Percentiles rank a stretch among this genome's conserved stretches.
Evolutionary conservation across 2,113 vertebrate species (phyloP).

Genomic region (Sebastes fasciatus): DNA sequence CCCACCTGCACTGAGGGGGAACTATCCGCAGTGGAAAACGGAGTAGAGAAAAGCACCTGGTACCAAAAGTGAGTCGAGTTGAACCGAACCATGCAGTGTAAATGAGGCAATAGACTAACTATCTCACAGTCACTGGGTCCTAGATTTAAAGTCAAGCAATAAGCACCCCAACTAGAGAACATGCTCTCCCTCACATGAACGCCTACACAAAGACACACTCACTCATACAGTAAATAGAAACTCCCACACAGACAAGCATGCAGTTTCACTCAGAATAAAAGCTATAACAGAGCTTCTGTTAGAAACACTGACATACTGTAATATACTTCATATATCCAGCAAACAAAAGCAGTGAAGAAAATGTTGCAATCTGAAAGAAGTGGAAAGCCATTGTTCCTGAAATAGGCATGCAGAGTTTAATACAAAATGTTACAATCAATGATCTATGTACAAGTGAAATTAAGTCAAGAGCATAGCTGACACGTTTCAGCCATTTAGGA

Average conservation of each 20-base stretch:
- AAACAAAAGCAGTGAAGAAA: not conserved
- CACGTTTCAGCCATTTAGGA: not conserved
- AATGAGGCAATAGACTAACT: not conserved
- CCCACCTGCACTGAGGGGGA: not conserved
- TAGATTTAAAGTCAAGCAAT: conserved; percentile 13
- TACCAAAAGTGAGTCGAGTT: not conserved
- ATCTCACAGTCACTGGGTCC: not conserved
- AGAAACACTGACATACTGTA: not conserved
- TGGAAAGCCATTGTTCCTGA: not conserved
- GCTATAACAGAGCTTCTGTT: not conserved
- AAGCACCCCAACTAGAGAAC: not conserved
- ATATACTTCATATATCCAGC: not conserved
- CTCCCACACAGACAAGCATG: not conserved
- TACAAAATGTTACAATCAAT: not conserved
- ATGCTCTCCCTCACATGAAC: conserved; percentile 7
- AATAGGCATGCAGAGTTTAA: not conserved
- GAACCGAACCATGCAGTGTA: not conserved
- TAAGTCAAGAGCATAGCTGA: not conserved
- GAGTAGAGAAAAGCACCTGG: not conserved
- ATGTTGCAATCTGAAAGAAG: not conserved
- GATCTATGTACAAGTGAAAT: not conserved
- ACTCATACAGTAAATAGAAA: not conserved
- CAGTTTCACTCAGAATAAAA: not conserved
- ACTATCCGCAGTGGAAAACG: not conserved
- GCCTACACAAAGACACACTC: not conserved